These are phyloP conservation scores for Macrophya annulata DNA, from an alignment of 2,888 invertebrate species.

Conservation along the genomic window DNA sequence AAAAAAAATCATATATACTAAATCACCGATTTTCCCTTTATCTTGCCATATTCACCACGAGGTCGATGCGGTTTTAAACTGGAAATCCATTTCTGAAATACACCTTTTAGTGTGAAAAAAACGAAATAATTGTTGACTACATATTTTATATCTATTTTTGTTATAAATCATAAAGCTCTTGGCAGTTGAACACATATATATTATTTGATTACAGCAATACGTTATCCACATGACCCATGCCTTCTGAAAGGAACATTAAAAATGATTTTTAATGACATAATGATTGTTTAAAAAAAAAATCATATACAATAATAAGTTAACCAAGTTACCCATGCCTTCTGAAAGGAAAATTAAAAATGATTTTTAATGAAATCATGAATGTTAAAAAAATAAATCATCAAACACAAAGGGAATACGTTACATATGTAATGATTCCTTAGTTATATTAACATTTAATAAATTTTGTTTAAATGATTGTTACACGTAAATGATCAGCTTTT, in stretches of 20 bases:
- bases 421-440: not conserved
- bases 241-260: constrained; percentile 1
- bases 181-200: not conserved
- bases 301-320: not conserved
- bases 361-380: not conserved
- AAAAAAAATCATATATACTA: constrained; percentile 56
- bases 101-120: constrained; percentile 58
- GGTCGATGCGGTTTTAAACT: constrained; percentile 70
- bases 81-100: constrained; percentile 77
- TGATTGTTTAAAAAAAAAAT: not conserved
- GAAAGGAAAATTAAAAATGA: constrained; percentile 6
- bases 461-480: not conserved
- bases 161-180: not conserved
- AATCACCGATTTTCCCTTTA: constrained; percentile 74
- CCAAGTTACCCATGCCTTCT: not conserved
- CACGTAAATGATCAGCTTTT: not conserved
- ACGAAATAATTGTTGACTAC: constrained; percentile 5
- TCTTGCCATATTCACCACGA: constrained; percentile 71
- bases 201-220: not conserved
- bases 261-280: not conserved
- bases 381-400: not conserved
- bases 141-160: not conserved
- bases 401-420: not conserved
- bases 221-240: not conserved
- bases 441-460: constrained; percentile 3